Evolutionary conservation across 2,113 vertebrate species (phyloP), one percentile per base, ranked within the genome.

Genomic region (Urocolius indicus): DNA sequence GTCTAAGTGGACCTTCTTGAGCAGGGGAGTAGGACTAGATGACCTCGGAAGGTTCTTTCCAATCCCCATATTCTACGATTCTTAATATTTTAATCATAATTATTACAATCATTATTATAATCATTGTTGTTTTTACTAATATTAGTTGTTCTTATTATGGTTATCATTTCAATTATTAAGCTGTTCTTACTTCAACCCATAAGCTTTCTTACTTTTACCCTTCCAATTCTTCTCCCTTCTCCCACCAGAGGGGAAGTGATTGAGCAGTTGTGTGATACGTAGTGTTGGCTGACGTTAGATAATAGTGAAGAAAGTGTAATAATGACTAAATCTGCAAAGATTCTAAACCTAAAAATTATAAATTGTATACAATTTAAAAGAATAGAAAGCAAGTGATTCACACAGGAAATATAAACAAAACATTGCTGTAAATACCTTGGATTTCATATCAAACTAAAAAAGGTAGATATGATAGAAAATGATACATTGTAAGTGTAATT

Each of bases 371-470:
- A 48, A 68, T 38, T 43, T 10, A 43, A n/a, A 82, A 52, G 1
- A 23, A n/a, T 57, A 34, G 38, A 73, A 58, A 57, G 29, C 15
- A 79, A 89, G 7, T 32, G 4, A 1, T 12, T 65, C 3, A 63
- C 7, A 51, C 3, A 46, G 11, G 62, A 84, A 54, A 57, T 30
- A 20, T 52, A 52, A 38, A 52, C 54, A 54, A 49, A 49, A 51
- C 16, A 4, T 75, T 46, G 22, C 4, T 65, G 12, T 11, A 71
- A 82, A 59, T 0, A 0, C 52, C 18, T 32, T 72, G 4, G 1
- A 59, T 84, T 92, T 89, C 24, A 74, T 77, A 77, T 29, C 11
- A 7, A 55, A 0, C 12, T 34, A 23, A 34, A 51, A 79, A 63
- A 10, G 0, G 2, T 52, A 52, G 26, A 74, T 76, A 67, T 21